These are phyloP conservation scores for Eupithecia abbreviata DNA, from an alignment of 2,888 invertebrate species.

Conservation along the genomic window DNA sequence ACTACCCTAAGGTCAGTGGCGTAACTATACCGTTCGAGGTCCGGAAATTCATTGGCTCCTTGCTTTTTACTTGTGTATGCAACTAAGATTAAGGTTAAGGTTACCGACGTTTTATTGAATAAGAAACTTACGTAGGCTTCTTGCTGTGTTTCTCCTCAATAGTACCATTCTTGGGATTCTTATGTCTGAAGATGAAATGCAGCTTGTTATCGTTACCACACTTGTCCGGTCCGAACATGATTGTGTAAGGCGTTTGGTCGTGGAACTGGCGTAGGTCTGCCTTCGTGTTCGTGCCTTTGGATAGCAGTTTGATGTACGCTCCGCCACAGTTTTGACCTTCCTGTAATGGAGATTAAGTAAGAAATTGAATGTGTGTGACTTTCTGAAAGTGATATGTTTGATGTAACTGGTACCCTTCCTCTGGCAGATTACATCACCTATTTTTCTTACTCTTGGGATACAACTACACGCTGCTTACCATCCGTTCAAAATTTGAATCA, in stretches of 20 bases:
- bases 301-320: conserved; percentile 97
- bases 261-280: conserved; percentile 91
- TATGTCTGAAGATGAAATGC: conserved; percentile 96
- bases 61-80: too few species aligned
- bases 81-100: too few species aligned
- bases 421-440: too few species aligned
- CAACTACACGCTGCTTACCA: too few species aligned
- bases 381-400: neutral
- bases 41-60: too few species aligned
- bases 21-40: too few species aligned
- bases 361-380: neutral
- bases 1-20: too few species aligned
- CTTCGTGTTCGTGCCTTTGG: conserved; percentile 85
- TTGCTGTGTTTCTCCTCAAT: conserved; percentile 98
- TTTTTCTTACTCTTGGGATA: too few species aligned
- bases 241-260: conserved; percentile 98
- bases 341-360: conserved; percentile 72
- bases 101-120: neutral
- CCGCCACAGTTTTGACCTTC: conserved; percentile 99
- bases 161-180: conserved; percentile 95
- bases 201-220: conserved; percentile 98
- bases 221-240: conserved; percentile 99
- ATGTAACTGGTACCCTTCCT: too few species aligned
- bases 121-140: conserved; percentile 87
- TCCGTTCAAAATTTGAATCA: too few species aligned